These are phyloP conservation scores for Cephus nigrinus DNA, from an alignment of 2,888 invertebrate genomes.

Conservation along the genomic window DNA sequence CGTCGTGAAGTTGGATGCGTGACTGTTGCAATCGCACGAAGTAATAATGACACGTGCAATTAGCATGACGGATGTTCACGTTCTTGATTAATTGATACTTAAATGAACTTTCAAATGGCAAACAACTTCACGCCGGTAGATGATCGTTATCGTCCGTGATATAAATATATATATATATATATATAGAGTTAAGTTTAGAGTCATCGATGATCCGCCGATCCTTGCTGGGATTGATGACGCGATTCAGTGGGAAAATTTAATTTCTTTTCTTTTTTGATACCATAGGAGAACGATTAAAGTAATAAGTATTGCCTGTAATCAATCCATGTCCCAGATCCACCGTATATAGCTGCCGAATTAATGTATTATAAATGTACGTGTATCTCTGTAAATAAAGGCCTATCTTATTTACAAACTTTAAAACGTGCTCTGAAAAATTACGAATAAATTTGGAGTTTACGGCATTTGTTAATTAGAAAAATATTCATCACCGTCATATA, in stretches of 20 bases:
- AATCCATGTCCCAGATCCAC: constrained; percentile 24
- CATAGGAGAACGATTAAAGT: constrained; percentile 26
- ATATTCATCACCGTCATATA: not conserved
- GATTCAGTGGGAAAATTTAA: constrained; percentile 4
- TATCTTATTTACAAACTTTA: constrained; percentile 32
- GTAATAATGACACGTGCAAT: not conserved
- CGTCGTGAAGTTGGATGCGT: not conserved
- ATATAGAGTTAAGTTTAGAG: not conserved
- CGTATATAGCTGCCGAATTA: constrained; percentile 41
- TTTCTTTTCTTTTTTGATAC: constrained; percentile 35
- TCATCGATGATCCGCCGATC: not conserved
- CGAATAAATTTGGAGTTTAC: constrained; percentile 1
- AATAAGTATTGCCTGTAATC: constrained; percentile 18
- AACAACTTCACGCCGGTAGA: not conserved
- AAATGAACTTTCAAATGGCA: not conserved
- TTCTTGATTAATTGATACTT: not conserved
- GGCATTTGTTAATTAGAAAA: constrained; percentile 4
- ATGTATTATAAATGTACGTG: constrained; percentile 49
- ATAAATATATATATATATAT: not conserved
- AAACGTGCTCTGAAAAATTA: not conserved
- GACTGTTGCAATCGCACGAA: not conserved
- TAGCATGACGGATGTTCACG: not conserved
- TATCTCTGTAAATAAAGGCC: constrained; percentile 52
- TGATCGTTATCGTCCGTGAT: not conserved
- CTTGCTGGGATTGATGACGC: not conserved